Evolutionary conservation across 2,888 invertebrate genomes (phyloP).

Genomic region (Stenolophus ochropezus): DNA sequence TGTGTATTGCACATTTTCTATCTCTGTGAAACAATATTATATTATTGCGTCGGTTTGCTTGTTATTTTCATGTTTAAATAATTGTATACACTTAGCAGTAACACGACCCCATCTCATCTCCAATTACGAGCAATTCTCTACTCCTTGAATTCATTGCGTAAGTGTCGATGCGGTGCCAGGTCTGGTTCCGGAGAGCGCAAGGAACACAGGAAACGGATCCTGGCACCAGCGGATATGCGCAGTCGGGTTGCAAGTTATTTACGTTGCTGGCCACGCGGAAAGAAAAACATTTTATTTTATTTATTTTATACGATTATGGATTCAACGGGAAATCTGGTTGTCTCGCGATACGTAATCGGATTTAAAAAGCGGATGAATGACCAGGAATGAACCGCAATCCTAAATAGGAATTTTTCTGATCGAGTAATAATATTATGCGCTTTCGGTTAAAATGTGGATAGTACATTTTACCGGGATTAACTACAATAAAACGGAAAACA

Average conservation of each 20-base stretch:
- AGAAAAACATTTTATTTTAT: conserved; percentile 14
- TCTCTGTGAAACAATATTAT: not conserved
- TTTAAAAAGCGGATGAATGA: not conserved
- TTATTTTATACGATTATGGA: conserved; percentile 1
- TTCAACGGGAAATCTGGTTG: not conserved
- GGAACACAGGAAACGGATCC: not conserved
- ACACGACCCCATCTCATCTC: not conserved
- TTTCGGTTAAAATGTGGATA: not conserved
- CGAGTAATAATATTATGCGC: not conserved
- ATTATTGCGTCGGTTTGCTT: not conserved
- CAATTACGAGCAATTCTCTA: not conserved
- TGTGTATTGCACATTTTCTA: no score
- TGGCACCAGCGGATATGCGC: not conserved
- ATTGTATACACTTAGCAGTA: not conserved
- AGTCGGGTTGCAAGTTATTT: not conserved
- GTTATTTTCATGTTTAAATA: not conserved
- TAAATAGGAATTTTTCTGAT: not conserved
- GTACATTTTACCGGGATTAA: not conserved
- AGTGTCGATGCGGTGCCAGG: not conserved
- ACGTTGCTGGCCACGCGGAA: not conserved
- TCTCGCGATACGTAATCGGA: not conserved
- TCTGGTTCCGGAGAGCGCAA: not conserved
- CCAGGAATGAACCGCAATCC: not conserved
- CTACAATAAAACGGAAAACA: no score
- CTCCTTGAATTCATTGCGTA: not conserved